Percentiles rank a stretch among this genome's conserved stretches.
These are phyloP conservation scores for Xenotilapia flavipinnis DNA, from an alignment of 2,113 vertebrate species.

Conservation along the genomic window DNA sequence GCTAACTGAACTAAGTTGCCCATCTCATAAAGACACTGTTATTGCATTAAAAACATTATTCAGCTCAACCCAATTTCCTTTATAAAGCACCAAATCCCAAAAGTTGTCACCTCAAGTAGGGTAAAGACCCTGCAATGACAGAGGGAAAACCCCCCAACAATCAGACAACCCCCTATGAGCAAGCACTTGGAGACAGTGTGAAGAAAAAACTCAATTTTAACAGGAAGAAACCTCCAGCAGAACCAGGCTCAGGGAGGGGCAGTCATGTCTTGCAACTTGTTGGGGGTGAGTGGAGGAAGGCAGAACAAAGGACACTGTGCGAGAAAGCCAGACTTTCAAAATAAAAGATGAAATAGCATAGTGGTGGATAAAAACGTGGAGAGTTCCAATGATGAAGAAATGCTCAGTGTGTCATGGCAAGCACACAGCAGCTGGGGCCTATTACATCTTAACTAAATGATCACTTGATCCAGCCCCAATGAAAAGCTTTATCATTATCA, in stretches of 20 bases:
- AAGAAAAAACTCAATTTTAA: background rate
- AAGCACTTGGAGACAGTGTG: background rate
- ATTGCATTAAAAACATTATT: no score
- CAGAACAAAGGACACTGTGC: background rate
- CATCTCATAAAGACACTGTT: no score
- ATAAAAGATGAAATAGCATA: background rate
- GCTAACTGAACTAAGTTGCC: no score
- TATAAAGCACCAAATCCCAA: background rate
- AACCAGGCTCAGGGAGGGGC: background rate
- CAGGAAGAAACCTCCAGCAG: background rate
- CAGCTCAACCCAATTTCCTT: no score
- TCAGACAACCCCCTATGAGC: background rate
- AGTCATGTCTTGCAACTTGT: rapidly evolving
- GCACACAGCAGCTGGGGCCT: background rate
- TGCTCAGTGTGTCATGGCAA: background rate
- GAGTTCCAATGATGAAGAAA: background rate
- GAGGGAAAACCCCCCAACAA: rapidly evolving
- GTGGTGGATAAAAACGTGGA: background rate
- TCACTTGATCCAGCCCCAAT: background rate
- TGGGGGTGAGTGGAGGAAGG: background rate
- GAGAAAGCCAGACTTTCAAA: background rate
- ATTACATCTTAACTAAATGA: background rate
- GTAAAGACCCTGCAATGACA: background rate
- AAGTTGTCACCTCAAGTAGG: background rate
- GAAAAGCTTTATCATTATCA: background rate